Base-by-base conservation (phyloP, 2,113 vertebrate species). In the Trematomus loennbergii region DNA sequence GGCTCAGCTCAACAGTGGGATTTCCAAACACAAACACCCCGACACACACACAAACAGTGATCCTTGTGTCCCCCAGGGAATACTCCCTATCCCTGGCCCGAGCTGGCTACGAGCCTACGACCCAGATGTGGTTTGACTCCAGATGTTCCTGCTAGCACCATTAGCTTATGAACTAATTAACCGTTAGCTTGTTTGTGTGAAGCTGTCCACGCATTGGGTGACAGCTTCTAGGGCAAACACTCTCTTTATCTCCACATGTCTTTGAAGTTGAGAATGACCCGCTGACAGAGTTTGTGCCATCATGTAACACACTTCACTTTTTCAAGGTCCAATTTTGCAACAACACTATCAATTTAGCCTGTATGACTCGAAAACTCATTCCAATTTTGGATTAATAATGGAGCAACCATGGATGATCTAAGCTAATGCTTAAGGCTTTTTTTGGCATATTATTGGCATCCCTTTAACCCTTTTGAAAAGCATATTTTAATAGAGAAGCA, bases 61-160 rank as follows among this genome's bases (percentile, higher is more conserved):
- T 75, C 67, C 55, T 69, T 11, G n/a, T 52, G 57, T 84, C 73
- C 89, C 85, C 88, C 7, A 2, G 90, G 87, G 81, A 75, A 20
- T 29, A 62, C 58, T 55, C 40, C n/a, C 71, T 9, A 17, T 18
- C 48, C 15, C 60, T 33, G 22, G 48, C 73, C 54, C 45, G 40
- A 25, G 8, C 60, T 74, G 81, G 53, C 74, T 62, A 13, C n/a
- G n/a, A n/a, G n/a, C n/a, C n/a, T n/a, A n/a, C 0, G 10, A 54
- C 55, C 84, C 91, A 92, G 86, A 91, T 91, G 87, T 83, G 72
- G 20, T 79, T 55, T 66, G 63, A 48, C 79, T 83, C 86, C 92
- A 92, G 89, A 91, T 93, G 91, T 79, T 86, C 25, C 48, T 25
- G 18, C 55, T 72, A 40, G 72, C 79, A 55, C 86, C 82, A 75